phyloP scores from a whole-genome alignment of 2,888 invertebrate species.

The Itoplectis maculator region DNA sequence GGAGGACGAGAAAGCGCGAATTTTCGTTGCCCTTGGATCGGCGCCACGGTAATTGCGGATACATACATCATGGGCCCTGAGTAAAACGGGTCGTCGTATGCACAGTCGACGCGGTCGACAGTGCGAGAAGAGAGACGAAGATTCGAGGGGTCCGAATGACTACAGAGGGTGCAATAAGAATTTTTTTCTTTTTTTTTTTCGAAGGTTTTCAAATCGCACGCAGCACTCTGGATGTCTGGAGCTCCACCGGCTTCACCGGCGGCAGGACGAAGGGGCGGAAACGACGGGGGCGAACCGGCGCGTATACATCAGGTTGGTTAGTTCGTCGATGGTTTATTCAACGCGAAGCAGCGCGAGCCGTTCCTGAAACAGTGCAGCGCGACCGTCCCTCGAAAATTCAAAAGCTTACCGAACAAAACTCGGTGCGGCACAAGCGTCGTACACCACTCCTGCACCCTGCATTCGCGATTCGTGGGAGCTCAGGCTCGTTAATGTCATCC shows the following conservation, averaged over 20 bases:
- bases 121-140: constrained; percentile 55
- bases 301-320: constrained; percentile 68
- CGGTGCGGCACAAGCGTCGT: constrained; percentile 34
- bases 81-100: constrained; percentile 25
- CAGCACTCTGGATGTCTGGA: background rate
- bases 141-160: constrained; percentile 47
- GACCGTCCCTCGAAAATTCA: constrained; percentile 68
- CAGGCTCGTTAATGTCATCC: constrained; percentile 69
- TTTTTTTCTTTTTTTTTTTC: constrained; percentile 17
- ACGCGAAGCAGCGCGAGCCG: constrained; percentile 68
- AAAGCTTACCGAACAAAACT: constrained; percentile 65
- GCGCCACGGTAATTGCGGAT: constrained; percentile 68
- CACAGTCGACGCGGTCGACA: constrained; percentile 56
- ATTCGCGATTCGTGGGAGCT: constrained; percentile 67
- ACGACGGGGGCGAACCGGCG: constrained; percentile 36
- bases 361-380: constrained; percentile 64
- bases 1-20: constrained; percentile 40
- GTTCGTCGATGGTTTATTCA: constrained; percentile 70
- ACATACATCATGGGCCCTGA: constrained; percentile 51
- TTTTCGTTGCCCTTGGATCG: constrained; percentile 66
- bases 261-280: constrained; percentile 14
- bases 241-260: no score
- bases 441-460: constrained; percentile 58
- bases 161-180: constrained; percentile 26
- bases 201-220: constrained; percentile 49